Base-by-base conservation (phyloP, 2,113 vertebrate species). In the Bufo gargarizans region DNA sequence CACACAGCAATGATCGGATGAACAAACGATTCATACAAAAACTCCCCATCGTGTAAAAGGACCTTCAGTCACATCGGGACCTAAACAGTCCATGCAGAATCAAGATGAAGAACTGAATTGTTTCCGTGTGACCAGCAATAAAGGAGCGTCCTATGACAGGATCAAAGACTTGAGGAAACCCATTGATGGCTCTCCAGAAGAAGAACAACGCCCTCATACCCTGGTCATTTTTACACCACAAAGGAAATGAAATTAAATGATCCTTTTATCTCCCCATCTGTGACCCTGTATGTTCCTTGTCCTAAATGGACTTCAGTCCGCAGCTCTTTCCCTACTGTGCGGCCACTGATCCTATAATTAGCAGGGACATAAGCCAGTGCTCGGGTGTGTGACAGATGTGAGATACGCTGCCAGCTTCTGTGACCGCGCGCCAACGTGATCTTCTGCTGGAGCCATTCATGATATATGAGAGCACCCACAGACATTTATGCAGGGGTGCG, bases 311-410 rank as follows among this genome's bases (percentile, higher is more conserved):
- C 6, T 47, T 20, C 22, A 11, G 14, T 81, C 33, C 47, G 55
- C 55, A 59, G 78, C 22, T 22, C 22, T 80, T 3, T 2, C 0
- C 8, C 77, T 33, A 4, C 53, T 58, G 11, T 58, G 56, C 79
- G 22, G 79, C 47, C 79, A 61, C 43, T 11, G 79, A 81, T 81
- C 79, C 79, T 81, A 81, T 61, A 61, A 81, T 81, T 81, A 61
- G 79, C 79, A 11, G 79, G 33, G 43, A 45, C 79, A 33, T 43
- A 20, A 49, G 79, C 56, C 79, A 81, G 78, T 9, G 58, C 78
- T 61, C 10, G 55, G 77, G n/a, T 79, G n/a, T 78, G 77, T 81
- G 78, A 81, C 78, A 81, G 79, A 81, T 81, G 79, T 63, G 14
- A 63, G 13, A 43, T 9, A 59, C 4, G 6, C 78, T 2, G 77